A percentile compares a stretch with the other conserved stretches of the same genome.
phyloP scores from a whole-genome alignment of 2,113 vertebrate species.

The Callipepla californica region DNA sequence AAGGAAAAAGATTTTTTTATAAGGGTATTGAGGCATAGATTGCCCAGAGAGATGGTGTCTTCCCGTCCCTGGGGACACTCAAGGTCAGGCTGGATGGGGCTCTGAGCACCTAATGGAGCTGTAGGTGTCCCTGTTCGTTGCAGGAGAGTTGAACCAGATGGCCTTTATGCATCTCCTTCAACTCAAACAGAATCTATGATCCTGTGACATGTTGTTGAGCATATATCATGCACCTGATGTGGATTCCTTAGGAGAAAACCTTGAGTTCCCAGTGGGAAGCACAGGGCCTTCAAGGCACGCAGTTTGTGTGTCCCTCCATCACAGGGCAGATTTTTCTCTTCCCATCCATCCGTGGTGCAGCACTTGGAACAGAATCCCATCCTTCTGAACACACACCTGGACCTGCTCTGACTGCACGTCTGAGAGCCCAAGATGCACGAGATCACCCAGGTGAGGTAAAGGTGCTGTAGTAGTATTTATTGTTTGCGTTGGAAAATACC shows the following conservation, averaged over 20 bases:
- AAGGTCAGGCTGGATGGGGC: too few species aligned
- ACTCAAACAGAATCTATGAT: too few species aligned
- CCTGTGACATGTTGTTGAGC: background rate
- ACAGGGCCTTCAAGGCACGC: background rate
- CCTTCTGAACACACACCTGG: rapidly evolving
- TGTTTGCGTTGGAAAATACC: background rate
- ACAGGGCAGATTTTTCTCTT: background rate
- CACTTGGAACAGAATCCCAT: background rate
- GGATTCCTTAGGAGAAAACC: background rate
- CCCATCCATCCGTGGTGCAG: rapidly evolving
- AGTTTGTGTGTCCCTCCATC: rapidly evolving
- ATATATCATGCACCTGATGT: rapidly evolving
- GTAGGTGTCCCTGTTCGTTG: too few species aligned
- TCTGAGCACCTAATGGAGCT: too few species aligned
- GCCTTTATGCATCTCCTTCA: too few species aligned
- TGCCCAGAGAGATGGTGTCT: too few species aligned
- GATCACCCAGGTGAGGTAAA: background rate
- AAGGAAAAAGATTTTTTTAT: too few species aligned
- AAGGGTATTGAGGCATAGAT: too few species aligned
- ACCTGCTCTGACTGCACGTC: background rate
- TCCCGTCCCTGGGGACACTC: too few species aligned
- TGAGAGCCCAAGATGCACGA: rapidly evolving
- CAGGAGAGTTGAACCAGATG: too few species aligned
- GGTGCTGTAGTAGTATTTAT: background rate
- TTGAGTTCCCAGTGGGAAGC: background rate